Evolutionary conservation across 2,797 vertebrate species (phyloP), one percentile per base, ranked within the genome.

Genomic region (Cheracebus regulus): DNA sequence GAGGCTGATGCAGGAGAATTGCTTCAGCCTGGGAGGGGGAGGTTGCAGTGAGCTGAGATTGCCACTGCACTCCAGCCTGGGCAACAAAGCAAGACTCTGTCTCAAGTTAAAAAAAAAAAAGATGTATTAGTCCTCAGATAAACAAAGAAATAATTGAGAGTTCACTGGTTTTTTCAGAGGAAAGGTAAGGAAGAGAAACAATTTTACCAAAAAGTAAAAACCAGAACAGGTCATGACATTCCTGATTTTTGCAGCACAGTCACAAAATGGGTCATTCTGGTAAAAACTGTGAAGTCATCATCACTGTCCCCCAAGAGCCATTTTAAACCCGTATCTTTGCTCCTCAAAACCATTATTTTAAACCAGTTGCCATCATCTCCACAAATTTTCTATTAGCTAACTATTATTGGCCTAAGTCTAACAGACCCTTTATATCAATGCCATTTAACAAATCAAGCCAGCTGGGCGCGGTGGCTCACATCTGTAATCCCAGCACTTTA

Each of bases 331-430:
- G 2, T 15, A 76, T 78, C 33, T 95, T 96, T 94, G 24, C 7
- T 94, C 39, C 58, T 97, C 73, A 93, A 96, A 95, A 78, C 20
- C 64, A 75, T 64, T 91, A 3, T 50, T 87, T 94, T 64, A 95
- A 96, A 75, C 11, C n/a, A 87, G 2, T 10, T 64, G n/a, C 41
- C 46, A 81, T 67, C n/a, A 83, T 33, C 33, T 55, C 39, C 39
- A 84, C 6, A 20, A n/a, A 95, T 76, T 58, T 80, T 58, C 55
- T 76, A 83, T 52, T 64, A 84, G 19, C 57, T 81, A 89, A 80
- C 61, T 83, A 61, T 48, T 52, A 86, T 30, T 58, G 3, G 13
- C 76, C 67, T 41, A 87, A 81, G 10, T 61, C 55, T 85, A 96
- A 93, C 7, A 89, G 20, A 94, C 55, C 50, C 87, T 87, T 91